A percentile compares a stretch with the other conserved stretches of the same genome.
phyloP scores from a whole-genome alignment of 2,888 invertebrate genomes.

The Pammene fasciana region DNA sequence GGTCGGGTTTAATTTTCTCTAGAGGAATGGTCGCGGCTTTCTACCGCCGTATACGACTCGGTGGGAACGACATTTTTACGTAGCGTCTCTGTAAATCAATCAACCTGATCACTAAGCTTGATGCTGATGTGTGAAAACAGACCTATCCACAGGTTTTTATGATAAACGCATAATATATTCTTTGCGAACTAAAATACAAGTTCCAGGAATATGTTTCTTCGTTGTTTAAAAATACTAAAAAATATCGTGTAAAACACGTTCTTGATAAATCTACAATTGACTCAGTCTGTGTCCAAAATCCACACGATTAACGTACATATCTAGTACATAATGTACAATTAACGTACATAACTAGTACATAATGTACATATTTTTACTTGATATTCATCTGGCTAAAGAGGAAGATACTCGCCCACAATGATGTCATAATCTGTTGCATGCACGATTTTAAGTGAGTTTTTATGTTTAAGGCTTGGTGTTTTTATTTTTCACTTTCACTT shows the following conservation, averaged over 20 bases:
- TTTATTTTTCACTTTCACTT: constrained; percentile 38
- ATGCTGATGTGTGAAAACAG: constrained; percentile 15
- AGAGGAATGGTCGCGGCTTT: constrained; percentile 36
- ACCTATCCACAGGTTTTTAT: not conserved
- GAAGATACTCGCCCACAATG: constrained; percentile 25
- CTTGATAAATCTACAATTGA: too few species aligned
- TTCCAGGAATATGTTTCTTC: too few species aligned
- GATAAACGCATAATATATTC: not conserved
- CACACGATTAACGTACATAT: too few species aligned
- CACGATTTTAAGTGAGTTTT: constrained; percentile 1
- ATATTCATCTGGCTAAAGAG: not conserved
- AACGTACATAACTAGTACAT: too few species aligned
- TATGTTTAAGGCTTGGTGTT: constrained; percentile 19
- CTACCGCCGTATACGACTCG: constrained; percentile 26
- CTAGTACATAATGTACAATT: too few species aligned
- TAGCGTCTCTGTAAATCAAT: constrained; percentile 42
- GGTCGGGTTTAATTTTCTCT: constrained; percentile 54
- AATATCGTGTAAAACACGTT: too few species aligned
- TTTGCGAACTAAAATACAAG: too few species aligned
- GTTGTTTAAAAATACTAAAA: too few species aligned
- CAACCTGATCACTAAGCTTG: constrained; percentile 17
- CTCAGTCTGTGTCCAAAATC: too few species aligned
- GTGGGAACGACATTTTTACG: constrained; percentile 40
- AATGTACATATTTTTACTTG: not conserved
- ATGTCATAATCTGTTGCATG: constrained; percentile 9